Evolutionary conservation across 2,113 vertebrate genomes (phyloP).

Genomic region (Rhynchomys soricoides): DNA sequence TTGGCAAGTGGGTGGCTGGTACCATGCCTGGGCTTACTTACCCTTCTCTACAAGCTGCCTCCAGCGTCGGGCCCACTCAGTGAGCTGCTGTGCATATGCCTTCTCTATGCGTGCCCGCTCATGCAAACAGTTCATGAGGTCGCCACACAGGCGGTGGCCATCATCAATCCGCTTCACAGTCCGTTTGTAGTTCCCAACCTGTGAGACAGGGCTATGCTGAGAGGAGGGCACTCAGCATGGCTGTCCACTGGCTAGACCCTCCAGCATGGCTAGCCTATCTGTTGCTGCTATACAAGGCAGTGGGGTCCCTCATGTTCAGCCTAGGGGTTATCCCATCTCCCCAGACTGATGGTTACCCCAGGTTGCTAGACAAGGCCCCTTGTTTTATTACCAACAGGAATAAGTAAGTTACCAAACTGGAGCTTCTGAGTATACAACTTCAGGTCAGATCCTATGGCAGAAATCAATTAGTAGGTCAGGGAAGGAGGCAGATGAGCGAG

Average conservation of each 20-base stretch:
- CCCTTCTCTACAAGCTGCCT: constrained; percentile 96
- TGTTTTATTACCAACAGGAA: not conserved
- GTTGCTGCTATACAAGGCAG: fast-evolving
- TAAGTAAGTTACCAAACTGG: fast-evolving
- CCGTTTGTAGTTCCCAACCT: constrained; percentile 98
- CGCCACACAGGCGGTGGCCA: constrained; percentile 94
- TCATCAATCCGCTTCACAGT: constrained; percentile 96
- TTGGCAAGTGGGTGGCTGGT: not conserved
- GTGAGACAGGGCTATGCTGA: not conserved
- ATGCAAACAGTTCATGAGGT: constrained; percentile 97
- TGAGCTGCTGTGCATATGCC: constrained; percentile 95
- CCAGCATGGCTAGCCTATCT: not conserved
- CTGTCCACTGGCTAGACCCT: not conserved
- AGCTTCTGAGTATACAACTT: not conserved
- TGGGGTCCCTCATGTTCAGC: not conserved
- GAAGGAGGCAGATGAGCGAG: not conserved
- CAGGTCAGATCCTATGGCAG: not conserved
- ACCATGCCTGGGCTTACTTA: constrained; percentile 67
- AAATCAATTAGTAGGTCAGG: not conserved
- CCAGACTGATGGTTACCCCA: not conserved
- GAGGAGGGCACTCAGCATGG: not conserved
- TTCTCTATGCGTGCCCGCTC: constrained; percentile 97
- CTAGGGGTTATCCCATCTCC: not conserved
- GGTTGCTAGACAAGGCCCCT: not conserved
- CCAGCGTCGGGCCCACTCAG: constrained; percentile 98